A percentile compares a stretch with the other conserved stretches of the same genome.
Conservation (phyloP, 2,888 invertebrate species). For the Aelia acuminata region DNA sequence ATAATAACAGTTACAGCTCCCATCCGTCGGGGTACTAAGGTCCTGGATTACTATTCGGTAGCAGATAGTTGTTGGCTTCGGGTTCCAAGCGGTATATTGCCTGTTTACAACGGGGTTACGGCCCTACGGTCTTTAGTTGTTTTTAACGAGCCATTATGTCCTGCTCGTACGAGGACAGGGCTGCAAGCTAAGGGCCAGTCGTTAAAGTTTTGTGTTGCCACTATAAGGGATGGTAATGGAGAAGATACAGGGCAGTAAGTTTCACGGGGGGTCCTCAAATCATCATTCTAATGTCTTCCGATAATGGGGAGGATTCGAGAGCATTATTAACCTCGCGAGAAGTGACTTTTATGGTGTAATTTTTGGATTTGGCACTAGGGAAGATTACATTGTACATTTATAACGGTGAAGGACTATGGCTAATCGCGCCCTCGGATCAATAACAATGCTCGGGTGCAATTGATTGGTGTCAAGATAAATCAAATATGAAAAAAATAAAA, state of each 20-base stretch:
- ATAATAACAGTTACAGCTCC: neutral
- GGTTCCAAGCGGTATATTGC: neutral
- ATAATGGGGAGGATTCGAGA: neutral
- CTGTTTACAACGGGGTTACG: constrained; percentile 36
- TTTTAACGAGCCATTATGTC: constrained; percentile 45
- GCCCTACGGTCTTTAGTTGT: constrained; percentile 28
- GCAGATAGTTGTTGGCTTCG: neutral
- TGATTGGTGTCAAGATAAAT: no score
- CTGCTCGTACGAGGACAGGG: neutral
- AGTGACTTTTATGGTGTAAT: neutral
- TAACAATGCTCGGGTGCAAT: no score
- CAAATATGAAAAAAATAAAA: no score
- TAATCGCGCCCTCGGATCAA: no score
- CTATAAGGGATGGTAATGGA: constrained; percentile 33
- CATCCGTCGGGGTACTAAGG: neutral
- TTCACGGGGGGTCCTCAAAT: neutral
- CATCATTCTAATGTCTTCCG: neutral
- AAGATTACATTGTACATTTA: no score
- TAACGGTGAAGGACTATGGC: no score
- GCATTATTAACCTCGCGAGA: neutral
- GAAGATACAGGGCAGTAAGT: neutral
- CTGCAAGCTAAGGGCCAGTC: constrained; percentile 1
- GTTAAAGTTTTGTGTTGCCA: constrained; percentile 38
- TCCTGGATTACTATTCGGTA: neutral
- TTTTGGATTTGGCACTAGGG: neutral